Conservation (phyloP, 2,113 vertebrate genomes). For the Sapayoa aenigma region DNA sequence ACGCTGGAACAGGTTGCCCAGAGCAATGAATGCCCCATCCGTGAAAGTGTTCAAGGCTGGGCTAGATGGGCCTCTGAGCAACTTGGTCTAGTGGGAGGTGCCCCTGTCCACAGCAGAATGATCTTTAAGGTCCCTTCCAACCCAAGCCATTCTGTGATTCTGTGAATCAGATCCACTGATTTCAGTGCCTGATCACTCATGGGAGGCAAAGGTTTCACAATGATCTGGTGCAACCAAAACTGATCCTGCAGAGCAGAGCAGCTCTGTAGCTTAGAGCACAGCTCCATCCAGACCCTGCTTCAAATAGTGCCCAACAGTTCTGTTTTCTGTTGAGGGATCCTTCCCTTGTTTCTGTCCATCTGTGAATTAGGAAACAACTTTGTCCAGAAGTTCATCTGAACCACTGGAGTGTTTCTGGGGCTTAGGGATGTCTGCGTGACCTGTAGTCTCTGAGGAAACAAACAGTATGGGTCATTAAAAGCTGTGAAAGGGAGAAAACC, state of each 20-base stretch:
- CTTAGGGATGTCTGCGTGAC: neutral
- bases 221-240: neutral
- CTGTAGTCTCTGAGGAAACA: neutral
- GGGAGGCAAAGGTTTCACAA: neutral
- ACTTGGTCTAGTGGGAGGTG: neutral
- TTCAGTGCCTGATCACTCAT: rapidly evolving
- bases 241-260: neutral
- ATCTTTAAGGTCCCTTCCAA: neutral
- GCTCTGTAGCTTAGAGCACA: neutral
- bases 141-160: neutral
- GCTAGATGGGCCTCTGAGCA: neutral
- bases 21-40: neutral
- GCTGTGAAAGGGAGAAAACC: neutral
- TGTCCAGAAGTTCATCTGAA: neutral
- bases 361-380: neutral
- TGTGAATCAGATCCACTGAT: neutral
- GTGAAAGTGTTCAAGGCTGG: neutral
- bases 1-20: neutral
- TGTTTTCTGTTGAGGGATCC: neutral
- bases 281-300: neutral
- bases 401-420: neutral
- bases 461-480: neutral
- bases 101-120: neutral
- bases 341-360: neutral
- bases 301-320: neutral